Conservation (phyloP, 2,888 invertebrate genomes). For the Drosophila kuntzei region DNA sequence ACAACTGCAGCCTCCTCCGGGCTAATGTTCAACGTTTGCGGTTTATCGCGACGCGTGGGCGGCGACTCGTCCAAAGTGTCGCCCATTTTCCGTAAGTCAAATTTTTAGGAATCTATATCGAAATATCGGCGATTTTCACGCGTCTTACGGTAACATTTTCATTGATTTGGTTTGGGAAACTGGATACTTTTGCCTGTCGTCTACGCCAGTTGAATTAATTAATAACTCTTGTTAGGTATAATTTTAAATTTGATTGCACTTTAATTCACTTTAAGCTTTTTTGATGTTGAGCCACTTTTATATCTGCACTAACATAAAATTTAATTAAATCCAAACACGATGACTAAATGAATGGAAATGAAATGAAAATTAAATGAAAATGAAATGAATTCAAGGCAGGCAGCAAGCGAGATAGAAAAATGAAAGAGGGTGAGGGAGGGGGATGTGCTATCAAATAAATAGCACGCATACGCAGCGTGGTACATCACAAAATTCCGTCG, state of each 20-base stretch:
- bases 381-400: constrained; percentile 2
- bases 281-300: constrained; percentile 32
- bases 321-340: constrained; percentile 54
- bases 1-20: constrained; percentile 30
- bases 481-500: constrained; percentile 5
- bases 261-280: constrained; percentile 43
- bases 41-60: constrained; percentile 79
- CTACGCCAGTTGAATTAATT: constrained; percentile 41
- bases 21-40: constrained; percentile 77
- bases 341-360: constrained; percentile 25
- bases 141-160: constrained; percentile 35
- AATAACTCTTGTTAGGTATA: constrained; percentile 19
- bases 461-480: constrained; percentile 53
- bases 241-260: constrained; percentile 45
- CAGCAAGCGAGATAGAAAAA: neutral
- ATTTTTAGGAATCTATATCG: neutral
- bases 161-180: constrained; percentile 3
- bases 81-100: constrained; percentile 69
- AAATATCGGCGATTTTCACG: constrained; percentile 11
- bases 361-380: constrained; percentile 28
- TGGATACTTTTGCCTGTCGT: constrained; percentile 41
- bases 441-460: constrained; percentile 15
- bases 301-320: constrained; percentile 46
- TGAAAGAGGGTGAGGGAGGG: neutral
- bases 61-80: constrained; percentile 72